Conservation (phyloP, 2,113 vertebrate species). For the Colius striatus region DNA sequence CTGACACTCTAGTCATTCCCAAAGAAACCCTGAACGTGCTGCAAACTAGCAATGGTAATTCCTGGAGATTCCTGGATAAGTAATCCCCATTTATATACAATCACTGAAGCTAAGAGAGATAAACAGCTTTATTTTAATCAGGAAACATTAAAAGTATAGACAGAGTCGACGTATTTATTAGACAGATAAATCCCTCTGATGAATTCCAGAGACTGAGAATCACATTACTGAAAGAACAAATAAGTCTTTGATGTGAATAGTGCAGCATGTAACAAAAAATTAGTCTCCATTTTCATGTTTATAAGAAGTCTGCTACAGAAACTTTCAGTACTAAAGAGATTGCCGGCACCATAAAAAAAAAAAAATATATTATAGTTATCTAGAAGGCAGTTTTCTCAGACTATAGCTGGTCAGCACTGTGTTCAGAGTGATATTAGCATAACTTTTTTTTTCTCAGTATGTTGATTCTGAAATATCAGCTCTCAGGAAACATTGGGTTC, state of each 20-base stretch:
- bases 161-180: not conserved
- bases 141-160: not conserved
- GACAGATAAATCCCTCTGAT: not conserved
- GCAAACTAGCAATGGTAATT: not conserved
- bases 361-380: not conserved
- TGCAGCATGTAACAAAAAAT: not conserved
- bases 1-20: not conserved
- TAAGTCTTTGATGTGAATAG: not conserved
- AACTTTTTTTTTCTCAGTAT: not conserved
- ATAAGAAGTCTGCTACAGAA: not conserved
- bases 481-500: not conserved
- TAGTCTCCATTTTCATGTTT: not conserved
- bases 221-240: not conserved
- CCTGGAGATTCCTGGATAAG: not conserved
- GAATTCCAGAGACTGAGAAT: not conserved
- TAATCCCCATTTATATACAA: not conserved
- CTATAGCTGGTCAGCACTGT: not conserved
- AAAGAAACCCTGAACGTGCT: not conserved
- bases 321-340: not conserved
- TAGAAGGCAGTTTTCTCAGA: not conserved
- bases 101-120: not conserved
- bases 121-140: conserved; percentile 1
- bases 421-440: not conserved
- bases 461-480: not conserved
- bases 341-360: not conserved